Percentiles rank a stretch among this genome's conserved stretches.
Evolutionary conservation across 2,797 vertebrate genomes (phyloP).

Genomic region (Chelon auratus): DNA sequence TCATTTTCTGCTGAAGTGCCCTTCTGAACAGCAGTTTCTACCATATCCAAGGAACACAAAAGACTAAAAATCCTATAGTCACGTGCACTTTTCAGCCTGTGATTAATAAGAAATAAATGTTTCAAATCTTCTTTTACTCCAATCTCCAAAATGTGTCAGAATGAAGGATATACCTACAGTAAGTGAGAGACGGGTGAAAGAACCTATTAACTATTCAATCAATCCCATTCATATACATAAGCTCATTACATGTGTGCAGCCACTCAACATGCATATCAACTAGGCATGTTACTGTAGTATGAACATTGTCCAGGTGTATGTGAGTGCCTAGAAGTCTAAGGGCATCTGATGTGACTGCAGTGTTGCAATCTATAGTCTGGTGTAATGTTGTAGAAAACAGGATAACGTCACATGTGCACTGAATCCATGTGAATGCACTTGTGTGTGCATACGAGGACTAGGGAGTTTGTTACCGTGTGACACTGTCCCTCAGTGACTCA

Average conservation of each 20-base stretch:
- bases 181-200: not conserved
- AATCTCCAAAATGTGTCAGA: constrained; percentile 1
- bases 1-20: constrained; percentile 9
- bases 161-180: too few species aligned
- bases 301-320: not conserved
- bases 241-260: not conserved
- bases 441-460: not conserved
- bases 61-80: constrained; percentile 19
- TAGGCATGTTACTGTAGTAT: not conserved
- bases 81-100: constrained; percentile 17
- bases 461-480: constrained; percentile 1
- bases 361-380: too few species aligned
- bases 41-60: constrained; percentile 10
- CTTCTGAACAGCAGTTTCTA: constrained; percentile 4
- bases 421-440: not conserved
- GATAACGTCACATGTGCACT: not conserved
- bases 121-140: constrained; percentile 29
- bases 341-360: not conserved
- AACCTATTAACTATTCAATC: not conserved
- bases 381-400: not conserved
- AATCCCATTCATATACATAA: too few species aligned
- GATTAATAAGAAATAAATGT: constrained; percentile 37
- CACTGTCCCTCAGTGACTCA: constrained; percentile 17
- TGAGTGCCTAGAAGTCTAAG: not conserved
- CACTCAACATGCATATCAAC: not conserved